Percentiles rank a stretch among this genome's conserved stretches.
phyloP scores from a whole-genome alignment of 1,140 invertebrate species.

The Papilio aristodemus region DNA sequence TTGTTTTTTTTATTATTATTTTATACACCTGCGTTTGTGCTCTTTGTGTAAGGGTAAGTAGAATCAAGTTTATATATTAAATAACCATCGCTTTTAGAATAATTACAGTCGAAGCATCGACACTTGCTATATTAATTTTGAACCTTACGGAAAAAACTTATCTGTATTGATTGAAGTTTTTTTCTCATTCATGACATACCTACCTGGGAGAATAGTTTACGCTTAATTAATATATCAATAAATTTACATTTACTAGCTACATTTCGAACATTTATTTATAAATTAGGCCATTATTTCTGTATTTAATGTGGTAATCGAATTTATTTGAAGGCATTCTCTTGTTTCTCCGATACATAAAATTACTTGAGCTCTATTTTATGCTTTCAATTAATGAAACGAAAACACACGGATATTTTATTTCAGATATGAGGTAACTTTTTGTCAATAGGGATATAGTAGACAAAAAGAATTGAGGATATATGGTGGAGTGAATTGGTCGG shows the following conservation, averaged over 20 bases:
- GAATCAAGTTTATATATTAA: no score
- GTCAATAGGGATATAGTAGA: background rate
- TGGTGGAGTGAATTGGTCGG: no score
- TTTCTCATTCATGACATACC: background rate
- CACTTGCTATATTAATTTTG: background rate
- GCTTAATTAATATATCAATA: slow-evolving; percentile 12
- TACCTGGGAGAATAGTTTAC: background rate
- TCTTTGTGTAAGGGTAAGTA: no score
- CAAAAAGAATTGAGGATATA: no score
- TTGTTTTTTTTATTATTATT: background rate
- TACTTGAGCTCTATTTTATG: background rate
- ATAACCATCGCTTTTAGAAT: no score
- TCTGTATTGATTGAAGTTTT: background rate
- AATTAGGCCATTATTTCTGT: slow-evolving; percentile 3
- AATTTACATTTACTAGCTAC: slow-evolving; percentile 21
- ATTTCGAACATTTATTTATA: slow-evolving; percentile 7
- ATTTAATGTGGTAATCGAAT: slow-evolving; percentile 23
- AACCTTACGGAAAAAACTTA: background rate
- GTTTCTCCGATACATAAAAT: slow-evolving; percentile 1
- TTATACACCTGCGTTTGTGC: background rate
- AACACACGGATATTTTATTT: background rate
- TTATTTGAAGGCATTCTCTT: slow-evolving; percentile 8
- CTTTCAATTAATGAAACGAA: background rate
- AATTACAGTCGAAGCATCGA: no score
- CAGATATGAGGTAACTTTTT: background rate